Evolutionary conservation across 2,888 invertebrate species (phyloP).

Genomic region (Eupithecia insigniata): DNA sequence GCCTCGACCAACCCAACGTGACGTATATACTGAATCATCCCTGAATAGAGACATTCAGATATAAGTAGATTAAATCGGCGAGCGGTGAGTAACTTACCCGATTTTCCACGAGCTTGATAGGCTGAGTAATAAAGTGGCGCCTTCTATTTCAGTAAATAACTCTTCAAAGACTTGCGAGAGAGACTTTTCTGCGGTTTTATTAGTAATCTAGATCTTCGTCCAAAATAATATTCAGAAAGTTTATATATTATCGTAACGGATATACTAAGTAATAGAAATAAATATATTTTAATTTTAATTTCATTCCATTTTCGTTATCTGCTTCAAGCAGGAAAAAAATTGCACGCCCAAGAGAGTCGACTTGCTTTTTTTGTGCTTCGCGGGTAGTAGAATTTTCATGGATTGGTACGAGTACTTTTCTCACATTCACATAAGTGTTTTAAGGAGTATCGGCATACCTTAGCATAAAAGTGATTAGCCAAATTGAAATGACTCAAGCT

Average conservation of each 20-base stretch:
- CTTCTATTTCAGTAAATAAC: conserved; percentile 15
- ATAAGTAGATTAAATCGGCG: conserved; percentile 22
- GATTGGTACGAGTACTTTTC: neutral
- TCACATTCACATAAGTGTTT: neutral
- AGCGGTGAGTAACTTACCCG: conserved; percentile 26
- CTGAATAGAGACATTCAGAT: conserved; percentile 21
- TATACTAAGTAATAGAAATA: too few relatives aligned
- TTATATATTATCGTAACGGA: too few relatives aligned
- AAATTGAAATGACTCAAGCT: conserved; percentile 34
- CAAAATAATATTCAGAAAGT: neutral
- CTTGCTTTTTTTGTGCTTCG: conserved; percentile 23
- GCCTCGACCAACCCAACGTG: conserved; percentile 17
- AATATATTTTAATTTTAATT: too few relatives aligned
- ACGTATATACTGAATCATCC: conserved; percentile 32
- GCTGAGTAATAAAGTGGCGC: conserved; percentile 29
- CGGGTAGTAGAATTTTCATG: neutral
- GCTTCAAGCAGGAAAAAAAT: conserved; percentile 42
- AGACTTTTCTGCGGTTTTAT: neutral
- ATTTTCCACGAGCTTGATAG: conserved; percentile 19
- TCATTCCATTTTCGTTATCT: neutral
- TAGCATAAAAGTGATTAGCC: conserved; percentile 6
- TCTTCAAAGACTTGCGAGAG: conserved; percentile 7
- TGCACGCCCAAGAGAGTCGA: conserved; percentile 37
- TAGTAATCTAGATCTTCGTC: neutral
- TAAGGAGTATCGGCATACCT: neutral